Base-by-base conservation (phyloP, 2,888 invertebrate species). In the Papilio gigon region DNA sequence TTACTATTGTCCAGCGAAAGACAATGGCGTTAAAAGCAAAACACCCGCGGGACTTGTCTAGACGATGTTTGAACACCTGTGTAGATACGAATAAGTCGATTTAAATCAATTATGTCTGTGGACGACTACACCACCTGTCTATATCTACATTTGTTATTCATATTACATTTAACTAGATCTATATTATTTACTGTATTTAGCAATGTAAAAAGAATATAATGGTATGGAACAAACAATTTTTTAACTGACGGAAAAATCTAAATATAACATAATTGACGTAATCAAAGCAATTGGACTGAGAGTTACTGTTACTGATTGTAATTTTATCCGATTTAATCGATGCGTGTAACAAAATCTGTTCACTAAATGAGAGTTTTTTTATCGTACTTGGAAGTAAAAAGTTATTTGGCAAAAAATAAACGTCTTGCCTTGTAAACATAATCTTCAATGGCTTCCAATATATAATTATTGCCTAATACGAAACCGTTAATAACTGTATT, bases 1-100 rank as follows among this genome's bases (percentile, higher is more conserved):
- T 85, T 82, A 83, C 67, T 76, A 84, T 86, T 87, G 86, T 87
- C 79, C 76, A 61, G 70, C 71, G 65, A 65, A 73, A 75, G 70
- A 77, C 76, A 78, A 77, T 78, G 68, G 75, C 70, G 64, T 74
- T 71, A 75, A 71, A 70, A 72, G 72, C 70, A 27, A 58, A 67
- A 53, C 68, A 71, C 33, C 33, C 35, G 37, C 25, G 9, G 11
- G 35, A 47, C 50, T 50, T 61, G 50, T 53, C 66, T 65, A 65
- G 62, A 62, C 70, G 62, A 67, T 70, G 67, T 68, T 71, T 61
- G 37, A 37, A 67, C 66, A 67, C 37, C 60, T 67, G 66, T 50
- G 60, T 25, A 37, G 42, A 64, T n/a, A n/a, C n/a, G n/a, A n/a
- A n/a, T 8, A 8, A 44, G 30, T 56, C 25, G n/a, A 53, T n/a